A percentile compares a stretch with the other conserved stretches of the same genome.
Conservation (phyloP, 2,888 invertebrate species). For the Alsophila aescularia region DNA sequence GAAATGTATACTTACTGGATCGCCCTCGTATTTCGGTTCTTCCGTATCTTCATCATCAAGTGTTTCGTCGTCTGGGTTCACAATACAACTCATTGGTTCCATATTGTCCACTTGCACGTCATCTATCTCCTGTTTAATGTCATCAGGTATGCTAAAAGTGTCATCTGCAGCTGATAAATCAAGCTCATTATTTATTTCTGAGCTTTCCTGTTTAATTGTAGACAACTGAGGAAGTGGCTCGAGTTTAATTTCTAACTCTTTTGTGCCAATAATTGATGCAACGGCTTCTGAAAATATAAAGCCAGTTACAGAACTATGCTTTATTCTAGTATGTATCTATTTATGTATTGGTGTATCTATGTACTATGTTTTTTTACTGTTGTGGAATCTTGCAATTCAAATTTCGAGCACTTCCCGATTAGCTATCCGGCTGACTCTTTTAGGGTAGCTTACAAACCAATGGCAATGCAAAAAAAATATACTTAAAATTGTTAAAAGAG, state of each 20-base stretch:
- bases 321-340: no score
- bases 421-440: no score
- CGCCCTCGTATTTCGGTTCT: conserved; percentile 46
- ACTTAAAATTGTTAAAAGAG: no score
- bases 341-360: no score
- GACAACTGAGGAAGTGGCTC: background rate
- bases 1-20: conserved; percentile 50
- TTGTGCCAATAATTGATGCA: conserved; percentile 72
- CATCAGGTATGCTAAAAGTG: background rate
- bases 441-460: no score
- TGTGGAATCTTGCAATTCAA: no score
- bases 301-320: no score
- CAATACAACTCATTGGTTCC: conserved; percentile 14
- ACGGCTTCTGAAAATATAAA: conserved; percentile 61
- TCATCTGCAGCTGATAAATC: background rate
- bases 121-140: conserved; percentile 6
- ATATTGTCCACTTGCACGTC: conserved; percentile 17
- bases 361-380: no score
- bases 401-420: no score
- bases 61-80: conserved; percentile 24
- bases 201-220: conserved; percentile 19
- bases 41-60: conserved; percentile 42
- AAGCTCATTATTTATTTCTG: background rate
- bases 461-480: no score
- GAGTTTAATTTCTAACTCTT: conserved; percentile 29